Percentiles rank a stretch among this genome's conserved stretches.
Evolutionary conservation across 2,888 invertebrate genomes (phyloP).

Genomic region (Graphium colonna): DNA sequence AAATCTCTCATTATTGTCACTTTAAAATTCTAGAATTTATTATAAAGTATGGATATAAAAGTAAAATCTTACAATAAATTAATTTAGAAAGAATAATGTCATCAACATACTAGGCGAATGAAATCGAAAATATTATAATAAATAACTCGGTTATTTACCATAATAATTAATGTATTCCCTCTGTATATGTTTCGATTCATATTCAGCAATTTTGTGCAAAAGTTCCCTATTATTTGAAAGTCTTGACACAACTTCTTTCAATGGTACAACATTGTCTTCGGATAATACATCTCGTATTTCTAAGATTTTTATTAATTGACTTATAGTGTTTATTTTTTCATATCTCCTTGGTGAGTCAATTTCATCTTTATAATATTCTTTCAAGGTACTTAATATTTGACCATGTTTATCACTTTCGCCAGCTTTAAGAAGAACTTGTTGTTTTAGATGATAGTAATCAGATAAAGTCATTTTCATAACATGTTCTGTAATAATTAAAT

Average conservation of each 20-base stretch:
- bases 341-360: constrained; percentile 63
- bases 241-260: constrained; percentile 52
- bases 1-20: too few relatives aligned
- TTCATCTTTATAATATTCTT: constrained; percentile 51
- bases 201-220: constrained; percentile 44
- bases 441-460: constrained; percentile 51
- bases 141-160: constrained; percentile 52
- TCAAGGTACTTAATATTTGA: constrained; percentile 47
- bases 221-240: constrained; percentile 44
- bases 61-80: too few relatives aligned
- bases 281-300: constrained; percentile 60
- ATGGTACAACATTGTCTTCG: constrained; percentile 53
- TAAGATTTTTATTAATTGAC: constrained; percentile 52
- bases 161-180: constrained; percentile 42
- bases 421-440: constrained; percentile 45
- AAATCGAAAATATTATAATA: too few relatives aligned
- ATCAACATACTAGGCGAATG: too few relatives aligned
- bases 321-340: constrained; percentile 54
- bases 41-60: too few relatives aligned
- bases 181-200: constrained; percentile 43
- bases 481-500: too few relatives aligned
- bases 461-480: constrained; percentile 57
- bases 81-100: too few relatives aligned
- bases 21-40: too few relatives aligned
- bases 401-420: constrained; percentile 46